Conservation (phyloP, 2,888 invertebrate genomes). For the Barypeithes pellucidus region DNA sequence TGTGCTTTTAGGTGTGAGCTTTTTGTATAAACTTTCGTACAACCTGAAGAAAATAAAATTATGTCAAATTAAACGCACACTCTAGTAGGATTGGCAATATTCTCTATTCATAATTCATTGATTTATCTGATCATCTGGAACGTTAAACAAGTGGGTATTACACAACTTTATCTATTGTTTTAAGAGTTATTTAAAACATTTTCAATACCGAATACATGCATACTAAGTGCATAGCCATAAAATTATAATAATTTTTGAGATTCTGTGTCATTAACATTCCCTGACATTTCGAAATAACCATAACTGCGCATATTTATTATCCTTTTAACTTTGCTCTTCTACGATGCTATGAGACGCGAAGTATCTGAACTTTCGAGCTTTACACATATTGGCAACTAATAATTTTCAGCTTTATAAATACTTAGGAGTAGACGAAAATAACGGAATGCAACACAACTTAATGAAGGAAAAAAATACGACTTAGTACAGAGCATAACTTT, state of each 20-base stretch:
- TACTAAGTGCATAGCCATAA: constrained; percentile 22
- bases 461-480: too few species aligned
- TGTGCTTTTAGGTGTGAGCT: constrained; percentile 98
- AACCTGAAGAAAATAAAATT: constrained; percentile 79
- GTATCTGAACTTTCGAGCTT: constrained; percentile 30
- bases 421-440: too few species aligned
- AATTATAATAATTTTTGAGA: constrained; percentile 42
- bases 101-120: background rate
- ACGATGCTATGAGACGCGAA: constrained; percentile 12
- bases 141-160: constrained; percentile 22
- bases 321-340: constrained; percentile 30
- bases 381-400: constrained; percentile 6
- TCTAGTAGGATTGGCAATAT: background rate
- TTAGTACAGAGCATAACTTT: too few species aligned
- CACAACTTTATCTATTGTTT: constrained; percentile 33
- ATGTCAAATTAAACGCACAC: background rate
- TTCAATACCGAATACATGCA: constrained; percentile 30
- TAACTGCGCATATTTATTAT: constrained; percentile 19
- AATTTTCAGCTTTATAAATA: too few species aligned
- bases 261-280: constrained; percentile 45
- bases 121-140: constrained; percentile 8
- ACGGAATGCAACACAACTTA: too few species aligned
- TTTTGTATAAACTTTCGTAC: constrained; percentile 97
- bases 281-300: constrained; percentile 38
- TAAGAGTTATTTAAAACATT: constrained; percentile 25